phyloP scores from a whole-genome alignment of 2,113 vertebrate species.

The Apteryx owenii region DNA sequence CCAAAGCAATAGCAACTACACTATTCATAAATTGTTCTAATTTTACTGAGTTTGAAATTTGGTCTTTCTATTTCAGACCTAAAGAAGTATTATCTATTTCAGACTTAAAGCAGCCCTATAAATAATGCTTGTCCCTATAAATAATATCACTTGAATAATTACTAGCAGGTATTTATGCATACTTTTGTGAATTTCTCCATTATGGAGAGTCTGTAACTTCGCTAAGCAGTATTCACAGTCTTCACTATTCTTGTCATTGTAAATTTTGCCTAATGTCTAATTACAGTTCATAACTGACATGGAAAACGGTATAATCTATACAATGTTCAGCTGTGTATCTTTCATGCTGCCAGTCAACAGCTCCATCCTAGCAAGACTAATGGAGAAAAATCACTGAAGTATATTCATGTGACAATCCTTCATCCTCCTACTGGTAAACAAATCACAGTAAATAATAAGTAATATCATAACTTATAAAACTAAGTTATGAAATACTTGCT shows the following conservation, averaged over 20 bases:
- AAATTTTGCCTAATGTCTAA: constrained; percentile 34
- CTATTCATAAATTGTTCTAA: not conserved
- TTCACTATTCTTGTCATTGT: constrained; percentile 15
- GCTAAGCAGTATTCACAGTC: not conserved
- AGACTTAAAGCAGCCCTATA: not conserved
- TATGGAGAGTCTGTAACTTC: not conserved
- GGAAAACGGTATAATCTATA: constrained; percentile 32
- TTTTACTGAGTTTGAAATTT: not conserved
- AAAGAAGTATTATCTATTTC: not conserved
- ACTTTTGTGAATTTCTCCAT: not conserved
- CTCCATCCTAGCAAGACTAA: not conserved
- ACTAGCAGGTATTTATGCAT: not conserved
- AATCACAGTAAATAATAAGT: not conserved
- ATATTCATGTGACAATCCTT: not conserved
- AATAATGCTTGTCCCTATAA: not conserved
- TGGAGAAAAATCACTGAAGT: not conserved
- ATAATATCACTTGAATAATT: constrained; percentile 6
- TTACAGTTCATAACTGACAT: constrained; percentile 31
- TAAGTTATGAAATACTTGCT: not conserved
- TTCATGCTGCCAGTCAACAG: not conserved
- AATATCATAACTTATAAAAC: not conserved
- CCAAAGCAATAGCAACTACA: not conserved
- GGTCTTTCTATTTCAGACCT: not conserved
- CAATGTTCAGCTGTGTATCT: constrained; percentile 12
- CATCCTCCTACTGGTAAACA: not conserved